These are phyloP conservation scores for Ceyx melanurus DNA, from an alignment of 2,113 vertebrate species.

Conservation along the genomic window DNA sequence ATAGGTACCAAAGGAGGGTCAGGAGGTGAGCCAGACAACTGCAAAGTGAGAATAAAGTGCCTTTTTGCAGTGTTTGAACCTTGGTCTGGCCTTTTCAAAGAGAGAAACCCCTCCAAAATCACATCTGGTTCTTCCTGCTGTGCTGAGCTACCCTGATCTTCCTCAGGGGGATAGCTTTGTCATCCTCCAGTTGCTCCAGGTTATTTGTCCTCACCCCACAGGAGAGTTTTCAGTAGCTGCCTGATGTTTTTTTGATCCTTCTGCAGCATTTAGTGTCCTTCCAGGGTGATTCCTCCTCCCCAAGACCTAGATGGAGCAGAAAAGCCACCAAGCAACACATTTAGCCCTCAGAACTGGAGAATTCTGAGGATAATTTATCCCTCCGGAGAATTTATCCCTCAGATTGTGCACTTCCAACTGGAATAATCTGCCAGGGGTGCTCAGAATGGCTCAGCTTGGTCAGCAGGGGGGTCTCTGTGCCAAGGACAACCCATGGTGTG, in stretches of 20 bases:
- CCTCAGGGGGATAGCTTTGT: background rate
- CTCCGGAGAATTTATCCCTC: no score
- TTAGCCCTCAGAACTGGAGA: no score
- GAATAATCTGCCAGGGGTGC: background rate
- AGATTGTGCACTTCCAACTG: background rate
- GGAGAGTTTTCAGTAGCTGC: background rate
- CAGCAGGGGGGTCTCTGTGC: background rate
- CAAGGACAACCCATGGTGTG: rapidly evolving
- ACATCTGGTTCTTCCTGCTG: no score
- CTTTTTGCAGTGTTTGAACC: no score
- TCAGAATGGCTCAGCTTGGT: background rate
- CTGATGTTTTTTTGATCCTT: background rate
- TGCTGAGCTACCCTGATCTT: no score
- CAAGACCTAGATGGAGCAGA: background rate
- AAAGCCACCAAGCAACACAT: background rate
- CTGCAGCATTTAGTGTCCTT: background rate
- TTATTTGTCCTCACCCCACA: background rate
- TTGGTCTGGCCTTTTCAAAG: no score
- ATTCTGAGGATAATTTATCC: no score
- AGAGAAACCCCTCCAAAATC: no score
- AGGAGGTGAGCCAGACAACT: no score
- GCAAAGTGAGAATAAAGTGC: no score
- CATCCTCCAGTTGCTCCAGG: background rate
- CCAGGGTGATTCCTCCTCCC: background rate
- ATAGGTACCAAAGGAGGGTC: no score